These are phyloP conservation scores for Leucophenga varia DNA, from an alignment of 1,140 invertebrate species.

Conservation along the genomic window DNA sequence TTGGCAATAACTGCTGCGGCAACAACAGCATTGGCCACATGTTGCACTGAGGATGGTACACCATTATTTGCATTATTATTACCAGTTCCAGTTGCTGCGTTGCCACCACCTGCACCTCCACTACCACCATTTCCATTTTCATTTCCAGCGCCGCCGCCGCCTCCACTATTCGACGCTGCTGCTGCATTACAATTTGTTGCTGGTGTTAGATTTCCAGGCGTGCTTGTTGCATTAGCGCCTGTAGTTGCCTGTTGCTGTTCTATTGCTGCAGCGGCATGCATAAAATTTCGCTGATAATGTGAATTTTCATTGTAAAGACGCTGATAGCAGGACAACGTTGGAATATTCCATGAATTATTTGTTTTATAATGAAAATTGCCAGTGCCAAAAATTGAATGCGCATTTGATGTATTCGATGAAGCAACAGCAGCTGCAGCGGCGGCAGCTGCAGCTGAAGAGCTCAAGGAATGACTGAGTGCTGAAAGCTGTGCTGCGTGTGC, in stretches of 20 bases:
- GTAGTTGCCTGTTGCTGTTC: slow-evolving; percentile 6
- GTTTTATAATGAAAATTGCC: slow-evolving; percentile 54
- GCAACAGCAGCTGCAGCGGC: slow-evolving; percentile 23
- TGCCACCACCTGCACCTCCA: no score
- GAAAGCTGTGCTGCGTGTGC: slow-evolving; percentile 24
- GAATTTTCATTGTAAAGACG: slow-evolving; percentile 46
- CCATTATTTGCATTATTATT: slow-evolving; percentile 23
- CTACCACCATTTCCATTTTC: neutral
- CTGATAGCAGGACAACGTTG: slow-evolving; percentile 39
- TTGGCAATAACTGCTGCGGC: slow-evolving; percentile 47
- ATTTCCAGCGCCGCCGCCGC: slow-evolving; percentile 6
- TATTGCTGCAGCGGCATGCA: slow-evolving; percentile 22
- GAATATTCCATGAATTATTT: slow-evolving; percentile 52
- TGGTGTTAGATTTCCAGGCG: no score
- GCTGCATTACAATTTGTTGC: slow-evolving; percentile 9
- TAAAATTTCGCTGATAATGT: slow-evolving; percentile 45
- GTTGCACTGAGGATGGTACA: slow-evolving; percentile 38
- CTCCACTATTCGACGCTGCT: no score
- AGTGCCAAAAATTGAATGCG: slow-evolving; percentile 50
- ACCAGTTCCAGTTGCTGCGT: slow-evolving; percentile 8
- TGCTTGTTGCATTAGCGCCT: slow-evolving; percentile 12
- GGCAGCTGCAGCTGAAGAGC: slow-evolving; percentile 30
- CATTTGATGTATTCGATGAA: slow-evolving; percentile 26
- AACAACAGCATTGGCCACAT: slow-evolving; percentile 49
- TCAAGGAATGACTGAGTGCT: slow-evolving; percentile 29